Percentiles rank a stretch among this genome's conserved stretches.
Evolutionary conservation across 2,797 vertebrate species (phyloP).

Genomic region (Telmatherina bonti): DNA sequence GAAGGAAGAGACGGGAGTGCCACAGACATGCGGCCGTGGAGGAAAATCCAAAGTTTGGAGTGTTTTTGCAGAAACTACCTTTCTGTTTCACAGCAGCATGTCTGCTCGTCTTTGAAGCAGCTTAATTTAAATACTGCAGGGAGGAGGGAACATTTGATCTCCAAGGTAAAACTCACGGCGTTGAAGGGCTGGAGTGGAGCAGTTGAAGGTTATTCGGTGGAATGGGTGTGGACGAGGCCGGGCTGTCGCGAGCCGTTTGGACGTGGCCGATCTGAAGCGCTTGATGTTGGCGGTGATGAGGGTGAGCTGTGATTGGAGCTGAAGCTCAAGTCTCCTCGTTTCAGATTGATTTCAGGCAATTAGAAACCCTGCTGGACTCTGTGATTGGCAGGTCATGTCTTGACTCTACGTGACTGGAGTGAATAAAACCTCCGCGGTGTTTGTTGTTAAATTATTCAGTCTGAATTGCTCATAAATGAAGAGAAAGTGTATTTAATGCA

Average conservation of each 20-base stretch:
- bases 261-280: conserved; percentile 46
- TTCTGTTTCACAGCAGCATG: conserved; percentile 51
- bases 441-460: conserved; percentile 3
- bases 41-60: conserved; percentile 5
- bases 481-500: background rate
- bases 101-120: conserved; percentile 61
- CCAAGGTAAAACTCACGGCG: conserved; percentile 57
- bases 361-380: conserved; percentile 55
- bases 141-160: conserved; percentile 69
- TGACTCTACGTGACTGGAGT: conserved; percentile 54
- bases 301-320: conserved; percentile 59
- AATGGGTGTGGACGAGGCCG: conserved; percentile 63
- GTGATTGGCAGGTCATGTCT: conserved; percentile 69
- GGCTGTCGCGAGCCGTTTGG: conserved; percentile 61
- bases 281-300: conserved; percentile 70
- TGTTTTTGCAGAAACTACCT: conserved; percentile 34
- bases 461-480: conserved; percentile 9
- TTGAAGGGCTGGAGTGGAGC: conserved; percentile 49
- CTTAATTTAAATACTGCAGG: conserved; percentile 66
- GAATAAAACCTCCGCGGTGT: background rate
- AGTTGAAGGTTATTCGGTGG: conserved; percentile 73
- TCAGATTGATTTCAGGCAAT: conserved; percentile 70
- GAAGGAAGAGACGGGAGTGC: background rate
- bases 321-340: conserved; percentile 53
- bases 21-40: background rate